Base-by-base conservation (phyloP, 2,113 vertebrate species). In the Sprattus sprattus region DNA sequence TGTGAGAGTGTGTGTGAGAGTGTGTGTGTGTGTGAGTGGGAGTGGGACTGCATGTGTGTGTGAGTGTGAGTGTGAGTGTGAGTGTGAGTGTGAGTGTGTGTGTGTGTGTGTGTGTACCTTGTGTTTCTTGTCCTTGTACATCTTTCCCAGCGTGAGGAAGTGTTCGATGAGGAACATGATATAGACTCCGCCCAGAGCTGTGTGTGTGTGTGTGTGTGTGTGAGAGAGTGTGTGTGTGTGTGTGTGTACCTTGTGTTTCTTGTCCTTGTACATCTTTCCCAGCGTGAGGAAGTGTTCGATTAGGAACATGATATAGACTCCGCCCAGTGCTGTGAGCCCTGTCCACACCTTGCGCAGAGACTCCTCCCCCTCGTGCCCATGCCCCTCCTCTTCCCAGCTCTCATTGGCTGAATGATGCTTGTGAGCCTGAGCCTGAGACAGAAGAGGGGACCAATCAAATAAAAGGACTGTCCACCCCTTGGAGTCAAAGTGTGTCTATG, bases 161-260 rank as follows among this genome's bases (percentile, higher is more conserved):
- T 99, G 98, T 83, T 99, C 98, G 67, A 97, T 98, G 39, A 99
- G 96, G 88, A 99, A 99, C 98, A 99, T 99, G 91, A 99, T 91
- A 93, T 99, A 99, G 52, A 99, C 95, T 9, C 98, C 98, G 1
- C 96, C 94, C 83, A 99, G n/a, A 32, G 28, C 10, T 44, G 25
- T 82, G 83, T 83, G 6, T 87, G 52, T 54, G 50, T 16, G 50
- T 16, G 50, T 16, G 15, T 54, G 50, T n/a, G 22, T 60, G 20
- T n/a, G 22, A n/a, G 57, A 6, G 20, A n/a, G 57, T n/a, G 57
- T 60, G 57, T n/a, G 20, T 60, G 64, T 71, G 25, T 13, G 6
- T 44, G 22, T 83, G 82, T 82, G 6, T 88, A 97, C 98, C 98
- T 98, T 99, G 89, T 99, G 96, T 81, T 98, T 99, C 93, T 97